phyloP scores from a whole-genome alignment of 2,797 vertebrate genomes.

The Hyperoplus lanceolatus region DNA sequence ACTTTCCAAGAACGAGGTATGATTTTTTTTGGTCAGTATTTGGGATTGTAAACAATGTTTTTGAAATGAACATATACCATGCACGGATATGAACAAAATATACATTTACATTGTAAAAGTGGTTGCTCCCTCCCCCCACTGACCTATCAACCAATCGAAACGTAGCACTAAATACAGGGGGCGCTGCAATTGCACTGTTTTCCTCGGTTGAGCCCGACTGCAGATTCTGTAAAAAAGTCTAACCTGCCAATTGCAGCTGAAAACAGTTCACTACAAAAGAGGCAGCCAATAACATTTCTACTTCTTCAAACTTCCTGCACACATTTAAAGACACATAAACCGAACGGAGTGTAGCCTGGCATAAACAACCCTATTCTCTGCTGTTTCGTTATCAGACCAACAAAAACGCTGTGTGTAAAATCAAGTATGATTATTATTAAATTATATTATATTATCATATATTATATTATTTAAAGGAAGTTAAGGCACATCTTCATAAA shows the following conservation, averaged over 20 bases:
- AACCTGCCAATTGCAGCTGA: neutral
- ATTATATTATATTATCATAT: too few species aligned
- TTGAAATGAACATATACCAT: neutral
- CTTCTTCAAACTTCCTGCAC: neutral
- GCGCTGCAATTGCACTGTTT: too few species aligned
- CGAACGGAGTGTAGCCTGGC: neutral
- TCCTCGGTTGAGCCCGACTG: too few species aligned
- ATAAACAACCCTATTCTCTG: too few species aligned
- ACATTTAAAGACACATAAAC: neutral
- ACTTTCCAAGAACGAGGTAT: conserved; percentile 19
- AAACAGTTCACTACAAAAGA: neutral
- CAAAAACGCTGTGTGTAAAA: too few species aligned
- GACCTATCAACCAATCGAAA: neutral
- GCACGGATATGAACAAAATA: neutral
- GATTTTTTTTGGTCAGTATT: neutral
- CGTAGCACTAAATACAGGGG: neutral
- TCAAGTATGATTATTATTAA: too few species aligned
- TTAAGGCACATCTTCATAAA: neutral
- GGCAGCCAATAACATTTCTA: neutral
- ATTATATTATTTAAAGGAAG: neutral
- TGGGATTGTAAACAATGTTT: neutral
- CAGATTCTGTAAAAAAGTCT: too few species aligned
- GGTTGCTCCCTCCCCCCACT: neutral
- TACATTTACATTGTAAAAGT: neutral
- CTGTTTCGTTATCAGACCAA: neutral